phyloP scores from a whole-genome alignment of 2,888 invertebrate species.

The Heliconius charithonia region DNA sequence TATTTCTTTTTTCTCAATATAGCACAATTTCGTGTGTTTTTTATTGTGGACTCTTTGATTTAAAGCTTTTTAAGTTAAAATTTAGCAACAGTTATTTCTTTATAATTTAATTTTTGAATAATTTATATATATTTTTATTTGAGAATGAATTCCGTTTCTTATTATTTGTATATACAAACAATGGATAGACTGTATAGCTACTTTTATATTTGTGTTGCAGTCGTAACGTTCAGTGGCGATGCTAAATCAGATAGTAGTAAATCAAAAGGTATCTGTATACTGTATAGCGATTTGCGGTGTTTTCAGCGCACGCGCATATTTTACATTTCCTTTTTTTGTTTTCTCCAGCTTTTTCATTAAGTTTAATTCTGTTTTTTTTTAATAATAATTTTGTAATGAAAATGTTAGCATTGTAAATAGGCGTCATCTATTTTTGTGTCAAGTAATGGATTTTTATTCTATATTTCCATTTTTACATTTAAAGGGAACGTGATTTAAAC shows the following conservation, averaged over 20 bases:
- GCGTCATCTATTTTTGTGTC: background rate
- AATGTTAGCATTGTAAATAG: background rate
- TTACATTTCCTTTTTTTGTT: conserved; percentile 13
- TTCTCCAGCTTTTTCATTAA: conserved; percentile 30
- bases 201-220: conserved; percentile 66
- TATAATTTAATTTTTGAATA: background rate
- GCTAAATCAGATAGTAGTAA: conserved; percentile 67
- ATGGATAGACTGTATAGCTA: conserved; percentile 7
- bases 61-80: background rate
- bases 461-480: background rate
- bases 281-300: conserved; percentile 49
- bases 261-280: conserved; percentile 64
- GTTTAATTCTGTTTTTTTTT: conserved; percentile 14
- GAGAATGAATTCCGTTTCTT: background rate
- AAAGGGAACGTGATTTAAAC: too few species aligned
- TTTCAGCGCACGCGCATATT: conserved; percentile 37
- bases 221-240: conserved; percentile 78
- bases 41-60: background rate
- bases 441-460: background rate
- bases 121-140: background rate
- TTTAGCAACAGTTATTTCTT: background rate
- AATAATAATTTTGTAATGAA: background rate
- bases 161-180: background rate
- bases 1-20: background rate
- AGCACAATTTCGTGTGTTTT: background rate